Base-by-base conservation (phyloP, 2,888 invertebrate species). In the Pedicia rivosa region DNA sequence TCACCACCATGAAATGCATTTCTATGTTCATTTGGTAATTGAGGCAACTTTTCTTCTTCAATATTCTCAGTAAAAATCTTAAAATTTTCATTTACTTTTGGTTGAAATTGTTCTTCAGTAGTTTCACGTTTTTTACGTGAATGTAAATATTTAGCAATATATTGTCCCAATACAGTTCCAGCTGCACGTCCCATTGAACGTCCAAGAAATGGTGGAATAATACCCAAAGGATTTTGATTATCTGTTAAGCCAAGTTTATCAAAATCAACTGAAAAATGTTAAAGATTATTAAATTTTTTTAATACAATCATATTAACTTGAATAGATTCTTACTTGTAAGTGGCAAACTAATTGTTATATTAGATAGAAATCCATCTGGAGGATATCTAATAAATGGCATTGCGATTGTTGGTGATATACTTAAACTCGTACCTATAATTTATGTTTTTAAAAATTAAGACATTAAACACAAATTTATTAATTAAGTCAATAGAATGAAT, bases 191-290 rank as follows among this genome's bases (percentile, higher is more conserved):
- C 78, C 70, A 83, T 74, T 4, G 80, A 79, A 42, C 83, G 64
- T 2, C 78, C 77, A 45, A 86, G 68, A 4, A 82, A 64, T 1
- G 82, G 78, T 1, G 84, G 83, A 38, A 84, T 57, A 30, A 76
- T 77, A 12, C 86, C 86, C 50, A 81, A 77, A 0, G 86, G 86
- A 61, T 86, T 86, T 54, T 84, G 81, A 54, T 86, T 84, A 54
- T 86, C 86, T n/a, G 86, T 86, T 47, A 86, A 56, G 10, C 86
- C 86, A 44, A 86, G 61, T 56, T 81, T 80, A 58, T 83, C 82
- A 54, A 86, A 84, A 52, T 84, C 82, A 57, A 86, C 86, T 86
- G 65, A 25, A 60, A 56, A 43, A 43, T 39, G 40, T 40, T 38
- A 40, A 43, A 39, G 29, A 36, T 13, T 17, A 39, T 40, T 41